A percentile compares a stretch with the other conserved stretches of the same genome.
phyloP scores from a whole-genome alignment of 2,888 invertebrate genomes.

The Acanthosepion pharaonis region DNA sequence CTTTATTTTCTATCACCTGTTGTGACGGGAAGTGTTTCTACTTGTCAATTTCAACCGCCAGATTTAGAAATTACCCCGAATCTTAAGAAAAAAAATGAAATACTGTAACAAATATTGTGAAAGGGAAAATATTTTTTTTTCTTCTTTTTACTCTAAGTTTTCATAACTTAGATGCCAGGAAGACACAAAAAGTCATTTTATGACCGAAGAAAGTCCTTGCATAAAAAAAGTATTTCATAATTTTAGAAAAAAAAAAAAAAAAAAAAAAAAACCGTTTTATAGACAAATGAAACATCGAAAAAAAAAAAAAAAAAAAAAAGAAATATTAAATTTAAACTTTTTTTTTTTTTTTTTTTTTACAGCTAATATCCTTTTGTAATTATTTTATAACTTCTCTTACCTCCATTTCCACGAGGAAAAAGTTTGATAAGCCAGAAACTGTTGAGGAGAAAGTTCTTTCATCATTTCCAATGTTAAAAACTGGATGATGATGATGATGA shows the following conservation, averaged over 20 bases:
- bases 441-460: neutral
- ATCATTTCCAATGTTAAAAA: neutral
- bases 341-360: neutral
- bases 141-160: no score
- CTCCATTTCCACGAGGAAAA: slow-evolving; percentile 8
- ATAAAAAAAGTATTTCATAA: neutral
- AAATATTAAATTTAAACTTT: no score
- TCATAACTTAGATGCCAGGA: no score
- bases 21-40: neutral
- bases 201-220: no score
- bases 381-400: neutral
- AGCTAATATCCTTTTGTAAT: no score
- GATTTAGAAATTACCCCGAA: neutral
- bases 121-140: neutral
- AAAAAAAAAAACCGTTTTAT: no score
- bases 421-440: neutral
- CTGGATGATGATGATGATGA: neutral
- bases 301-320: no score
- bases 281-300: no score
- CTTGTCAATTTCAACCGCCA: neutral
- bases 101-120: neutral
- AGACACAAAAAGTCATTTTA: no score
- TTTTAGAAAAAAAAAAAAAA: no score
- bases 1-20: neutral
- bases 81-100: neutral